Evolutionary conservation across 2,113 vertebrate species (phyloP).

Genomic region (Pedetes capensis): DNA sequence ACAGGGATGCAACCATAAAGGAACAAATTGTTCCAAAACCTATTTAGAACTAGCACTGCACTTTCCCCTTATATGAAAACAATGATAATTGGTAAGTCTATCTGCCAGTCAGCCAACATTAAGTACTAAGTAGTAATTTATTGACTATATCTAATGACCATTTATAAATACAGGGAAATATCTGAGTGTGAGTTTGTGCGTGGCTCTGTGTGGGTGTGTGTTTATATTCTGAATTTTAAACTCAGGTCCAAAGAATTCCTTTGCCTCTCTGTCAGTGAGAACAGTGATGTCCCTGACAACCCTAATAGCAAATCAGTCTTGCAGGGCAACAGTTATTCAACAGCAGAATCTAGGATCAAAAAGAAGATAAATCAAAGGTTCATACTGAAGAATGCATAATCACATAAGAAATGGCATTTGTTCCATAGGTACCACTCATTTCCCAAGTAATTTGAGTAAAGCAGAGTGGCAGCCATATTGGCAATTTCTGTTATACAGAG

Average conservation of each 20-base stretch:
- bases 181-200: background rate
- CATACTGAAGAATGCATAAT: background rate
- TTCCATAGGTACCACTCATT: background rate
- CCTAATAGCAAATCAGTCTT: background rate
- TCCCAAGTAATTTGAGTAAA: background rate
- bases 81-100: background rate
- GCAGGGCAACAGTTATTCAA: background rate
- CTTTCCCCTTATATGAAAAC: slow-evolving; percentile 28
- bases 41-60: background rate
- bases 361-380: background rate
- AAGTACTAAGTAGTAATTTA: background rate
- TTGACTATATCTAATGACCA: background rate
- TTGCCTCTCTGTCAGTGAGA: background rate
- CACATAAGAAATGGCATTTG: background rate
- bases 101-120: background rate
- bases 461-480: background rate
- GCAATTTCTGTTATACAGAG: background rate
- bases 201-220: background rate
- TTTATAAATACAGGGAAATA: background rate
- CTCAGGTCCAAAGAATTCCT: background rate
- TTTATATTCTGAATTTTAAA: slow-evolving; percentile 2
- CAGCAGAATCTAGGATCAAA: background rate
- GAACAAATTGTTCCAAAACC: background rate
- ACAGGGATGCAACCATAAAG: background rate
- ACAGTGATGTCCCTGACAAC: background rate